These are phyloP conservation scores for Tetranychus piercei DNA, from an alignment of 2,888 invertebrate species.

Conservation along the genomic window DNA sequence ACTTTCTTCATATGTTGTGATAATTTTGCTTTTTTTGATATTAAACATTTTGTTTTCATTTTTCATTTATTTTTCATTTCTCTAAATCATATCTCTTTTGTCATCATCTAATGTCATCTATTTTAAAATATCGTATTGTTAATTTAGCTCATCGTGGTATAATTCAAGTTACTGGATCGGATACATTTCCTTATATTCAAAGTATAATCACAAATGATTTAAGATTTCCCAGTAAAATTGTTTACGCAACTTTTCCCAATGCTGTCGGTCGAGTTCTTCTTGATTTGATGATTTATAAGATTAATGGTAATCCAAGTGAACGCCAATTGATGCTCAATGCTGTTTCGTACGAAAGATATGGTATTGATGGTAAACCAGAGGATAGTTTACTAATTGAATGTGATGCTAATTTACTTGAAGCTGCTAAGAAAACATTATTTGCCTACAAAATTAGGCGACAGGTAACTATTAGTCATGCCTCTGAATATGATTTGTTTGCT, in stretches of 20 bases:
- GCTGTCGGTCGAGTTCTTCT: background rate
- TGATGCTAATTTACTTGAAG: background rate
- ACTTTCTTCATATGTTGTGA: too few species aligned
- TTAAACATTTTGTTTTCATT: background rate
- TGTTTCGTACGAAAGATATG: background rate
- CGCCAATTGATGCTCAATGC: background rate
- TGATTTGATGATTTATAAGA: slow-evolving; percentile 1
- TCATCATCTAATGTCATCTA: background rate
- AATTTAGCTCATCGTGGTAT: background rate
- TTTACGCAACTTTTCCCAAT: background rate
- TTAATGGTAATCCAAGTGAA: slow-evolving; percentile 4
- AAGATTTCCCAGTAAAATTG: background rate
- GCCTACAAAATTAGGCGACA: slow-evolving; percentile 3
- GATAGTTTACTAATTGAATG: slow-evolving; percentile 1
- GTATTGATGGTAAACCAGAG: background rate
- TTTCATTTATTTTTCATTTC: background rate
- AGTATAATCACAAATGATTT: background rate
- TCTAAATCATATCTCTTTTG: background rate
- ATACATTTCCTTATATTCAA: slow-evolving; percentile 6
- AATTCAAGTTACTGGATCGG: background rate
- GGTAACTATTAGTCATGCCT: background rate
- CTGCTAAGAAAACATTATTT: slow-evolving; percentile 1
- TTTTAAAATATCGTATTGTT: background rate
- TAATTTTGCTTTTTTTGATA: background rate
- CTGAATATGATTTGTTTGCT: background rate